Base-by-base conservation (phyloP, 2,113 vertebrate genomes). In the Xenopus borealis region DNA sequence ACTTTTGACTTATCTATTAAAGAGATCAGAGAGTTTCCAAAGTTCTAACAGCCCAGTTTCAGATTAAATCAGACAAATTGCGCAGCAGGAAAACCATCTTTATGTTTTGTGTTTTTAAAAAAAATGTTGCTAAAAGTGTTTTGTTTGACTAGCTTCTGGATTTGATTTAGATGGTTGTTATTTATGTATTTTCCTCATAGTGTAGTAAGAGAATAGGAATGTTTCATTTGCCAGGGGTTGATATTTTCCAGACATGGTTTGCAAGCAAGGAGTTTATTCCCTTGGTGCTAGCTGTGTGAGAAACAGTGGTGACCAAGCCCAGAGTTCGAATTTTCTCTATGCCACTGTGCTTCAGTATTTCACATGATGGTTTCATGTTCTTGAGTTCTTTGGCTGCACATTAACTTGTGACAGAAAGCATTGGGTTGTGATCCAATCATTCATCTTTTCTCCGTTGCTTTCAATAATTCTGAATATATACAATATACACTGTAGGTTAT, bases 221-320 rank as follows among this genome's bases (percentile, higher is more conserved):
- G 89, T 86, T 91, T 88, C 88, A 88, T 72, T 83, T 89, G 76
- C 83, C 78, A 83, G 78, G 88, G 80, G 78, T 83, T 96, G 95
- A 98, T 90, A 92, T 91, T 95, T 94, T 86, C 95, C 97, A 97
- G 96, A 98, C 94, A 92, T 92, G 85, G 72, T 69, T 79, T 78
- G 81, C 91, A 92, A 90, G 93, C 93, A 90, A 83, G 88, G 86
- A 75, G 83, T 92, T 80, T 91, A 90, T 92, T 95, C 91, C 90
- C 90, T 82, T 86, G 84, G 82, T 83, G 80, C 70, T 79, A 82
- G 84, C 91, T 82, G 86, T 92, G 88, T 91, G 90, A 92, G 92
- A 93, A 92, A 89, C 80, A 81, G 81, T 85, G 83, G 86, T 89
- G 86, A 85, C 79, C 83, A 80, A 85, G 79, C 84, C 79, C 87